phyloP scores from a whole-genome alignment of 2,888 invertebrate species.

The Cosmopolites sordidus region DNA sequence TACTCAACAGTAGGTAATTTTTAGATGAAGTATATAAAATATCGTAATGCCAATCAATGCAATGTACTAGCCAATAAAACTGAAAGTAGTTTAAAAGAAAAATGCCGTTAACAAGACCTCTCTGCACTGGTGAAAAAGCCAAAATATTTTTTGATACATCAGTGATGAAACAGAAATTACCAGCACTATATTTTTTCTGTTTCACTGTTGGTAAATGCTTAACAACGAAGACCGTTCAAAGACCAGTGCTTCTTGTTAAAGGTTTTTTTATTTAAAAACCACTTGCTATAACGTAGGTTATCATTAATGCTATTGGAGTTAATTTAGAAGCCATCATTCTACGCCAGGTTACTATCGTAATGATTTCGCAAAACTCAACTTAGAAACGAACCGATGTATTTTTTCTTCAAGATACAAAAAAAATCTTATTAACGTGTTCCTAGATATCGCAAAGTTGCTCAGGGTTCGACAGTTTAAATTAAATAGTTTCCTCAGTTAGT shows the following conservation, averaged over 20 bases:
- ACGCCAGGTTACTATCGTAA: background rate
- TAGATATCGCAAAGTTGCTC: no score
- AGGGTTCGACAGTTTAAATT: no score
- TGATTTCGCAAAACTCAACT: background rate
- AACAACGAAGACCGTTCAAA: background rate
- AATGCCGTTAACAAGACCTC: no score
- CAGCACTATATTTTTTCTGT: no score
- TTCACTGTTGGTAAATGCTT: no score
- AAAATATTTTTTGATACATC: no score
- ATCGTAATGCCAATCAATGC: slow-evolving; percentile 22
- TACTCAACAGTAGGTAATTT: slow-evolving; percentile 7
- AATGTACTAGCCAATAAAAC: slow-evolving; percentile 17
- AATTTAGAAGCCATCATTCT: background rate
- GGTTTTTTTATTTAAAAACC: background rate
- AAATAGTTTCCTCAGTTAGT: no score
- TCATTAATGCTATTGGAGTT: background rate
- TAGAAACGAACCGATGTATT: no score
- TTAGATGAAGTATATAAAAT: slow-evolving; percentile 13
- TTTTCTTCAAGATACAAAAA: no score
- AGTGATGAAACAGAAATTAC: no score
- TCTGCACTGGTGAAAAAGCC: no score
- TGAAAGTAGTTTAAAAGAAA: background rate
- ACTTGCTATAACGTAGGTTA: background rate
- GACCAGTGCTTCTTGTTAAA: background rate
- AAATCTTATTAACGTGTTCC: no score